Evolutionary conservation across 2,113 vertebrate genomes (phyloP), one percentile per base, ranked within the genome.

Genomic region (Malurus melanocephalus): DNA sequence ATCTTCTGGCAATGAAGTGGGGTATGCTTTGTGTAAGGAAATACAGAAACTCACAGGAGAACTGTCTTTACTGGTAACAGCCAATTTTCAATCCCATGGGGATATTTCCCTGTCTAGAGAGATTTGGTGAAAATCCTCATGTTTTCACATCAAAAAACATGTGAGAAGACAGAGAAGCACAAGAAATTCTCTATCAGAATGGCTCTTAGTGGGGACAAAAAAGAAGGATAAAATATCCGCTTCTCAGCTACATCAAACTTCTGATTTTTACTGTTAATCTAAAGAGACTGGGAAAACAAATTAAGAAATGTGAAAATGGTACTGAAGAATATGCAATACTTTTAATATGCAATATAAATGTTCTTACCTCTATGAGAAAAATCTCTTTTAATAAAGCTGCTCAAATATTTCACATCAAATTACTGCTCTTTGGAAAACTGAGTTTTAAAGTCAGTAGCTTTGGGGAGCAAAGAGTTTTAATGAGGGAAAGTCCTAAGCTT

Each of bases 21-120:
- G 81, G 42, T 66, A 79, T 82, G 69, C 30, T 87, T 90, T 80
- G 52, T 93, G 56, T 73, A 81, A 92, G 51, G 62, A 93, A 85
- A 84, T 30, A 83, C 32, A 84, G 57, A 72, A 77, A 43, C 40
- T 87, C 88, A 61, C 24, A 51, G 61, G 46, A 88, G 75, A 92
- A 45, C 49, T 84, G 71, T 30, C 89, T 76, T 65, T 90, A 72
- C 55, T 46, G 64, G 38, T 49, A 93, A 87, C 3, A 85, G 48
- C 13, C 30, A 24, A 12, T 56, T 90, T 90, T 83, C 66, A 88
- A 9, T 27, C 24, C 33, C 42, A 40, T 69, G 28, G 43, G 75
- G 62, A 56, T 55, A 76, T 78, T 86, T 89, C 89, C 49, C 68
- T 82, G 73, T 56, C 24, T 28, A 80, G 48, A 43, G 28, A 94